Conservation (phyloP, 1,140 invertebrate genomes). For the Drosophila mojavensis region DNA sequence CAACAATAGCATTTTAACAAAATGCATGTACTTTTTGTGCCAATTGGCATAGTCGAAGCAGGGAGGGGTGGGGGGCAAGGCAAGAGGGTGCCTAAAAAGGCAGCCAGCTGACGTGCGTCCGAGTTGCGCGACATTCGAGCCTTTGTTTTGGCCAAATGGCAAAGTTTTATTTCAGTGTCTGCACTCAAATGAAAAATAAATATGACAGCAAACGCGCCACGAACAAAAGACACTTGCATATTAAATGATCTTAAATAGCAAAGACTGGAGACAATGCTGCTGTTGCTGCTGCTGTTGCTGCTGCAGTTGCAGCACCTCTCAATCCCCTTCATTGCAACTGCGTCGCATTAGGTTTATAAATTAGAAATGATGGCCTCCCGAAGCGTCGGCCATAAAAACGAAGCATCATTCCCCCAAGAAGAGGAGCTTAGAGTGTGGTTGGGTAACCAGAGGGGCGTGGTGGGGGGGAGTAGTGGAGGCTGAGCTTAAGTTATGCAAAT, state of each 20-base stretch:
- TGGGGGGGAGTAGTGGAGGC: neutral
- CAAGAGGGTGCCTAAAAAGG: constrained; percentile 20
- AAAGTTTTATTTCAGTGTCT: constrained; percentile 78
- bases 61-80: neutral
- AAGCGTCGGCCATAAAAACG: constrained; percentile 38
- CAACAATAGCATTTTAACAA: constrained; percentile 67
- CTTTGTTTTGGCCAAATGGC: constrained; percentile 80
- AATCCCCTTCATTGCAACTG: constrained; percentile 48
- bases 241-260: constrained; percentile 82
- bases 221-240: constrained; percentile 80
- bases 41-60: constrained; percentile 18
- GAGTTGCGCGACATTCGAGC: constrained; percentile 72
- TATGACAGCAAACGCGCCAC: constrained; percentile 72
- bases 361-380: constrained; percentile 74
- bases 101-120: constrained; percentile 77
- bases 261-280: constrained; percentile 65
- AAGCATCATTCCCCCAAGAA: neutral
- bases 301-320: constrained; percentile 8
- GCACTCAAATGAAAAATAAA: constrained; percentile 83
- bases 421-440: neutral
- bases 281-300: constrained; percentile 28
- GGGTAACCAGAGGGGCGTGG: constrained; percentile 2
- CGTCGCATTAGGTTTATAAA: constrained; percentile 80
- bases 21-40: constrained; percentile 72
- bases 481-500: constrained; percentile 75